These are phyloP conservation scores for Nudaria mundana DNA, from an alignment of 2,888 invertebrate genomes.

Conservation along the genomic window DNA sequence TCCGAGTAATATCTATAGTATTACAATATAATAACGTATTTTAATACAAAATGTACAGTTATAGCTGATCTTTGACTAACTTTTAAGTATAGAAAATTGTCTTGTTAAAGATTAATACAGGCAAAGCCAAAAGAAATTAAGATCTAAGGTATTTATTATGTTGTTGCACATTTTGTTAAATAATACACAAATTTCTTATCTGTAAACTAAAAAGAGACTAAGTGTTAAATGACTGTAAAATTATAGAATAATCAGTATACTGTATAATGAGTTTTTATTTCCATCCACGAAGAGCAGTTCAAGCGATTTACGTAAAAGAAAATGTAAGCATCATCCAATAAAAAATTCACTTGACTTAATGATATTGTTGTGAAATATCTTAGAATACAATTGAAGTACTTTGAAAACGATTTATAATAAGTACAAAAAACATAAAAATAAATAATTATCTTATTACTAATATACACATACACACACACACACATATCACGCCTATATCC, in stretches of 20 bases:
- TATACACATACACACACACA: too few species aligned
- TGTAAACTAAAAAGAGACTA: conserved; percentile 53
- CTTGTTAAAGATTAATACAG: conserved; percentile 40
- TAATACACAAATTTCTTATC: conserved; percentile 50
- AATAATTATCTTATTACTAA: too few species aligned
- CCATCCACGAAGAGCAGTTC: too few species aligned
- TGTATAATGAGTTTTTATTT: conserved; percentile 25
- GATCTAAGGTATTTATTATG: conserved; percentile 49
- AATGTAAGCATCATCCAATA: too few species aligned
- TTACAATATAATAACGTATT: conserved; percentile 35
- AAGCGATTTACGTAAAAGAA: too few species aligned
- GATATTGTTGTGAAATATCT: too few species aligned
- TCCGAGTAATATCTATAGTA: conserved; percentile 27
- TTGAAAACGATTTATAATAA: too few species aligned
- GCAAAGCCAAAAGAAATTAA: conserved; percentile 49
- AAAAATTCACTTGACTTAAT: too few species aligned
- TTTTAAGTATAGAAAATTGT: conserved; percentile 44
- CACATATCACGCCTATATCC: too few species aligned
- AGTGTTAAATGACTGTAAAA: conserved; percentile 61
- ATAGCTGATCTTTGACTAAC: conserved; percentile 37
- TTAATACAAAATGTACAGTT: conserved; percentile 57
- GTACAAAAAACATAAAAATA: too few species aligned
- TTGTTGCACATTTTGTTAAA: conserved; percentile 62
- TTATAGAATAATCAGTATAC: conserved; percentile 48
- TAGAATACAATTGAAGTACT: too few species aligned